A percentile compares a stretch with the other conserved stretches of the same genome.
Evolutionary conservation across 2,888 invertebrate species (phyloP).

Genomic region (Thymelicus acteon): DNA sequence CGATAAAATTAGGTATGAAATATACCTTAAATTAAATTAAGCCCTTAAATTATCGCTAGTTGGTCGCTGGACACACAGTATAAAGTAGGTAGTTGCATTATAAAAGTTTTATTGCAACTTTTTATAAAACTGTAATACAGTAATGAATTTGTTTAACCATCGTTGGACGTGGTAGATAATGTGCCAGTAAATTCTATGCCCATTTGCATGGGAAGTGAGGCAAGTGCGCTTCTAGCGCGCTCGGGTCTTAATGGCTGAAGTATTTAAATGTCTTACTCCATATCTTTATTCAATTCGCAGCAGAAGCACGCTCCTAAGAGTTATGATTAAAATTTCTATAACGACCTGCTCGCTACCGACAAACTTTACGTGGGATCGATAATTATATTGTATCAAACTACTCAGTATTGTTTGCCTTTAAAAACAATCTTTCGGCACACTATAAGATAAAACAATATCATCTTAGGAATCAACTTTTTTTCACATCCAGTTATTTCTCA

Average conservation of each 20-base stretch:
- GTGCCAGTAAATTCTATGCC: constrained; percentile 57
- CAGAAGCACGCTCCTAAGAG: constrained; percentile 49
- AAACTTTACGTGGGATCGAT: constrained; percentile 17
- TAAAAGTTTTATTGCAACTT: background rate
- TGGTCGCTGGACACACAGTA: no score
- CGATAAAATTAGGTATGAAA: no score
- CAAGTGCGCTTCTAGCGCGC: constrained; percentile 55
- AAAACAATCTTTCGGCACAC: background rate
- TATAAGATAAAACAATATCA: background rate
- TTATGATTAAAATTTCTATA: constrained; percentile 56
- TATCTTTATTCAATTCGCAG: constrained; percentile 69
- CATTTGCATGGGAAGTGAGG: constrained; percentile 64
- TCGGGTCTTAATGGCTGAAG: constrained; percentile 64
- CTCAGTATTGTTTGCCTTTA: background rate
- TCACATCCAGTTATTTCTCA: no score
- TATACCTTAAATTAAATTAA: no score
- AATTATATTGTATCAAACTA: background rate
- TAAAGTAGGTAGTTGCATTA: background rate
- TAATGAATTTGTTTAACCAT: constrained; percentile 29
- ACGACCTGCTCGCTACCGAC: constrained; percentile 19
- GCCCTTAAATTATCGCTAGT: no score
- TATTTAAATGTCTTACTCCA: constrained; percentile 70
- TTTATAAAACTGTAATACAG: background rate
- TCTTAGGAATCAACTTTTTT: no score
- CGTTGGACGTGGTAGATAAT: constrained; percentile 57